Evolutionary conservation across 2,797 vertebrate genomes (phyloP), one percentile per base, ranked within the genome.

Genomic region (Dipus sagitta): DNA sequence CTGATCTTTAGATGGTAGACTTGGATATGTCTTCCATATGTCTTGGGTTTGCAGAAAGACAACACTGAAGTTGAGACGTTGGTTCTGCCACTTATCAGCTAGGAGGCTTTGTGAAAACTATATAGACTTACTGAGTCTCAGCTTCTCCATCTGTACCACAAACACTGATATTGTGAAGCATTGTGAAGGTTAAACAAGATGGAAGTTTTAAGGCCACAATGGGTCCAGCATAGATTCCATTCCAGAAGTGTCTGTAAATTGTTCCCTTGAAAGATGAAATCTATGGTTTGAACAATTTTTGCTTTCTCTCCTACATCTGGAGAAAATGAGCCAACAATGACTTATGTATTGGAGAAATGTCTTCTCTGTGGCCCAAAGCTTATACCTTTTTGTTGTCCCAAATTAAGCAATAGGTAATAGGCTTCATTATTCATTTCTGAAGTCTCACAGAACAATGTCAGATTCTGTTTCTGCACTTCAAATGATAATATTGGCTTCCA

Each of bases 401-500:
- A 89, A 87, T 26, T n/a, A 47, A 77, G 38, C 15, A 58, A 42
- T 67, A 64, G 5, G 11, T 70, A 81, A 86, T 76, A 47, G 62
- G 21, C 88, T 93, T 93, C 65, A 82, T 67, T 65, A 38, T 74
- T 78, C 47, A 62, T 74, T 47, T 34, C 54, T 30, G 18, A 91
- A 78, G 47, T 75, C 54, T 89, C 68, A 80, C 21, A 76, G 65
- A 87, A 68, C 12, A 78, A 74, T 26, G 8, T 72, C 60, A 88
- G 71, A 24, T 88, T 90, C 42, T 94, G 38, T 74, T 90, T 86
- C 52, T 64, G 20, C 42, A 60, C 42, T 87, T 75, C 65, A 26
- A 21, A 67, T 58, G 60, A 65, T 54, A 72, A 70, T 42, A 74
- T 77, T 90, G 76, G 82, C 84, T 85, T 92, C 93, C 47, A 54